phyloP scores from a whole-genome alignment of 2,113 vertebrate species.

The Amazona guildingii region DNA sequence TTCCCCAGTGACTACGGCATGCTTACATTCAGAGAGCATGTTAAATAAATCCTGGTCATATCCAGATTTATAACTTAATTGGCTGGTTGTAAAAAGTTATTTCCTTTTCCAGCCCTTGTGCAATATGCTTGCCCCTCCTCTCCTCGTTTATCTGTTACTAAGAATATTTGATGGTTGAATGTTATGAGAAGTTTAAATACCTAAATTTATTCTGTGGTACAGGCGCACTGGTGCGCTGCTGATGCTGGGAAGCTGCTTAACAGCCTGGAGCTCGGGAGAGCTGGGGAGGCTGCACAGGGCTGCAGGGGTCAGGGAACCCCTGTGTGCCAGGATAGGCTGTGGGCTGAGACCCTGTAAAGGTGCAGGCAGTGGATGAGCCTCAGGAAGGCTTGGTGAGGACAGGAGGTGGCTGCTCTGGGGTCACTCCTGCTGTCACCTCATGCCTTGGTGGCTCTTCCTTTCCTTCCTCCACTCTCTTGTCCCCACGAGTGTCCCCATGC shows the following conservation, averaged over 20 bases:
- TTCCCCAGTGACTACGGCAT: fast-evolving
- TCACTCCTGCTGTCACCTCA: neutral
- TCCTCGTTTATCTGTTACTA: conserved; percentile 29
- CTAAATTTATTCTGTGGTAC: neutral
- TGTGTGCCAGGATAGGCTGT: neutral
- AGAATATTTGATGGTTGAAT: conserved; percentile 55
- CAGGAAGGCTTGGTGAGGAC: neutral
- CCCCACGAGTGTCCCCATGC: neutral
- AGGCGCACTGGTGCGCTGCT: neutral
- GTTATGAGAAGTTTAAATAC: conserved; percentile 47
- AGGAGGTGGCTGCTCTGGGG: neutral
- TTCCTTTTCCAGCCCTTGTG: conserved; percentile 26
- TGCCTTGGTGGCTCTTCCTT: neutral
- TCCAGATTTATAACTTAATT: conserved; percentile 43
- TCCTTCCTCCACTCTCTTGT: neutral
- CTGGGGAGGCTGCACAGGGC: neutral
- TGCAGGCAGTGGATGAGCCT: neutral
- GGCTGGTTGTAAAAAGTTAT: conserved; percentile 38
- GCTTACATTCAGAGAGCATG: neutral
- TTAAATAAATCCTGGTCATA: neutral
- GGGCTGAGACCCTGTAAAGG: neutral
- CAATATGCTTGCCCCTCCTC: conserved; percentile 27
- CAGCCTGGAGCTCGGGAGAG: neutral
- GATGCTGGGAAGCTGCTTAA: neutral
- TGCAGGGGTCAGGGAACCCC: neutral